Conservation (phyloP, 1,140 invertebrate species). For the Scaptomyza hsui region DNA sequence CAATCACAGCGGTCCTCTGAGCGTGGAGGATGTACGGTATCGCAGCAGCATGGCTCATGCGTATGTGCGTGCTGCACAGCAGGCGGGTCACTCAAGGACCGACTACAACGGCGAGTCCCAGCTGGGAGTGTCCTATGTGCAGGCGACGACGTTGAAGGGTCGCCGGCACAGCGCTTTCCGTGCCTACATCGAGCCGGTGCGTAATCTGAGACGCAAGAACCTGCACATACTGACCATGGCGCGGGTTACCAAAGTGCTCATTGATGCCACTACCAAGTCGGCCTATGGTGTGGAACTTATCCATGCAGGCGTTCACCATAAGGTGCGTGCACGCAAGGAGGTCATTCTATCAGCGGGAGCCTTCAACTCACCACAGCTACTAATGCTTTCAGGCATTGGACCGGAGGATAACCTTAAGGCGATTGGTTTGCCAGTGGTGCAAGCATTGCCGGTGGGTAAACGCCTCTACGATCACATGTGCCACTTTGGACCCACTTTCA, state of each 20-base stretch:
- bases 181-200: slow-evolving; percentile 86
- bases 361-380: slow-evolving; percentile 90
- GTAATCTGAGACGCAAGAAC: slow-evolving; percentile 86
- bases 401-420: slow-evolving; percentile 87
- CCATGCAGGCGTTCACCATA: slow-evolving; percentile 84
- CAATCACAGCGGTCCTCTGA: slow-evolving; percentile 85
- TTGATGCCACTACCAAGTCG: slow-evolving; percentile 85
- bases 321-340: slow-evolving; percentile 87
- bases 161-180: slow-evolving; percentile 85
- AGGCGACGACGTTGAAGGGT: slow-evolving; percentile 87
- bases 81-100: slow-evolving; percentile 86
- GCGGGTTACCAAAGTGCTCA: slow-evolving; percentile 87
- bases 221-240: slow-evolving; percentile 86
- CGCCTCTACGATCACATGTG: slow-evolving; percentile 90
- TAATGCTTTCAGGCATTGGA: slow-evolving; percentile 93
- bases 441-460: slow-evolving; percentile 89
- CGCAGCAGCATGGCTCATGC: slow-evolving; percentile 85
- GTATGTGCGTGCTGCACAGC: slow-evolving; percentile 87
- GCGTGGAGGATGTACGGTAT: slow-evolving; percentile 85
- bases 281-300: slow-evolving; percentile 88
- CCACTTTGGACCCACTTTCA: slow-evolving; percentile 87
- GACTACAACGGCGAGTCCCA: slow-evolving; percentile 88
- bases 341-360: slow-evolving; percentile 90
- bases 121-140: slow-evolving; percentile 88
- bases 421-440: slow-evolving; percentile 87